Conservation (phyloP, 2,113 vertebrate species). For the Gymnarchus niloticus region DNA sequence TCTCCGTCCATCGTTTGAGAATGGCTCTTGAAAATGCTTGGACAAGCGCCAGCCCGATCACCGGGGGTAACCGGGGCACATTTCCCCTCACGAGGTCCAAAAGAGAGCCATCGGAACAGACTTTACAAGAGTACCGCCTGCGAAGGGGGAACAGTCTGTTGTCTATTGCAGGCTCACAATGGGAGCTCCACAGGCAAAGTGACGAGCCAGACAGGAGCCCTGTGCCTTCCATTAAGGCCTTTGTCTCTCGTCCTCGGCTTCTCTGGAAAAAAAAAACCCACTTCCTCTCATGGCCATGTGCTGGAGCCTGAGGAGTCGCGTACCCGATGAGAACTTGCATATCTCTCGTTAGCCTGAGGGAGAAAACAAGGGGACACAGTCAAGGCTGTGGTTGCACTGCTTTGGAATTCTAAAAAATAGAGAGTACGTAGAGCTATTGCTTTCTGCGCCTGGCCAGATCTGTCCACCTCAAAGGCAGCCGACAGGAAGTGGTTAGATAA, state of each 20-base stretch:
- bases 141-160: conserved; percentile 18
- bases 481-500: background rate
- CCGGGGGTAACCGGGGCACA: conserved; percentile 37
- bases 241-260: conserved; percentile 33
- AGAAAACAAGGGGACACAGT: background rate
- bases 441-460: background rate
- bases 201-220: conserved; percentile 39
- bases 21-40: conserved; percentile 27
- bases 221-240: conserved; percentile 43
- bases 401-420: conserved; percentile 2
- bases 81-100: conserved; percentile 37
- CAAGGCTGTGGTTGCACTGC: background rate
- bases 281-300: conserved; percentile 50
- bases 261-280: conserved; percentile 29
- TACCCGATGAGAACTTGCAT: conserved; percentile 1
- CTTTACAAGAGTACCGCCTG: conserved; percentile 25
- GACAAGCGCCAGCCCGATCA: conserved; percentile 38
- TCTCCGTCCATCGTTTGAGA: conserved; percentile 23
- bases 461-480: background rate
- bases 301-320: conserved; percentile 17
- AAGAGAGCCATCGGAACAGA: conserved; percentile 45
- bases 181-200: conserved; percentile 26
- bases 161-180: conserved; percentile 30
- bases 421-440: background rate
- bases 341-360: background rate